phyloP scores from a whole-genome alignment of 2,888 invertebrate genomes.

The Clostera curtula region DNA sequence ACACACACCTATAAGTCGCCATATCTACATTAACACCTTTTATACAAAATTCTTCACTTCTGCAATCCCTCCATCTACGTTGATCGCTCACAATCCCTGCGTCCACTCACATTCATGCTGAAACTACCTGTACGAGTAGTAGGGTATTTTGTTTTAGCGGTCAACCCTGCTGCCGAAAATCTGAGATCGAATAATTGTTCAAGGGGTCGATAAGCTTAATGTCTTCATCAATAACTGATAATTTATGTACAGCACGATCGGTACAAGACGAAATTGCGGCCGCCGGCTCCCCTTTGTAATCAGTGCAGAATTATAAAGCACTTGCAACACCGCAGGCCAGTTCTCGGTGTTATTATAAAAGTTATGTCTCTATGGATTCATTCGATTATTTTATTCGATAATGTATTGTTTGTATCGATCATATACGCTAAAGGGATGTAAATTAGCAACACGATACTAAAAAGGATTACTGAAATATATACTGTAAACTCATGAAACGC shows the following conservation, averaged over 20 bases:
- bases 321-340: slow-evolving; percentile 62
- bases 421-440: no score
- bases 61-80: no score
- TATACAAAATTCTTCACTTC: no score
- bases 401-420: no score
- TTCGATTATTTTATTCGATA: slow-evolving; percentile 25
- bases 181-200: slow-evolving; percentile 47
- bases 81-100: no score
- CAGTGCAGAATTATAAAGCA: slow-evolving; percentile 72
- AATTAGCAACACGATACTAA: no score
- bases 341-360: slow-evolving; percentile 44
- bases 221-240: slow-evolving; percentile 76
- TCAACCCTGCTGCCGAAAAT: slow-evolving; percentile 32
- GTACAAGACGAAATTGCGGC: slow-evolving; percentile 75
- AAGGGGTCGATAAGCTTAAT: slow-evolving; percentile 60
- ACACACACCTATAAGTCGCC: no score
- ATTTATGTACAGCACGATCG: slow-evolving; percentile 72
- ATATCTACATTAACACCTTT: no score
- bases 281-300: slow-evolving; percentile 77
- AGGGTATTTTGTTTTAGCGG: not conserved
- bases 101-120: not conserved
- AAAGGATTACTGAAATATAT: no score
- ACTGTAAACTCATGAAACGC: no score
- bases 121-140: not conserved
- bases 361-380: slow-evolving; percentile 48